Percentiles rank a stretch among this genome's conserved stretches.
Evolutionary conservation across 2,113 vertebrate species (phyloP).

Genomic region (Chrysochloris asiatica): DNA sequence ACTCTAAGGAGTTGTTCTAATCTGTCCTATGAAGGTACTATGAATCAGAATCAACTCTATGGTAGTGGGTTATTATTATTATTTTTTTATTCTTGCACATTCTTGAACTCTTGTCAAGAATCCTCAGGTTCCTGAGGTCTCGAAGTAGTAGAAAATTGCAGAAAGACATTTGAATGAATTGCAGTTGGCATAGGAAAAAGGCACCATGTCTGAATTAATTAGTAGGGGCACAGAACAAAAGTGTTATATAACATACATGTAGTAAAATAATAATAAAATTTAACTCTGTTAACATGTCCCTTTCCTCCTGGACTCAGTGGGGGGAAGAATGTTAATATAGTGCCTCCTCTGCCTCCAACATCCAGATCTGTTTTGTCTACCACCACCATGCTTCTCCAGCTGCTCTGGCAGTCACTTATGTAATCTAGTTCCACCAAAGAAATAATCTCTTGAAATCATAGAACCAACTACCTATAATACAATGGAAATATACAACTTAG

Average conservation of each 20-base stretch:
- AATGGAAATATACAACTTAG: not conserved
- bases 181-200: not conserved
- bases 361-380: too few species aligned
- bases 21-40: too few species aligned
- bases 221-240: not conserved
- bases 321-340: not conserved
- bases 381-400: not conserved
- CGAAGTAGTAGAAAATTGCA: not conserved
- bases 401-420: not conserved
- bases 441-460: not conserved
- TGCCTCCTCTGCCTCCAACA: accelerated
- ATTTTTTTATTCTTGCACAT: too few species aligned
- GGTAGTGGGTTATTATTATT: too few species aligned
- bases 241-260: not conserved
- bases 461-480: not conserved
- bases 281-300: not conserved
- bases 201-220: not conserved
- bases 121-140: not conserved
- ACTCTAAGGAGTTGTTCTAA: too few species aligned
- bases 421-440: not conserved
- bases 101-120: too few species aligned
- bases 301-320: conserved; percentile 12
- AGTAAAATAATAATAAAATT: not conserved
- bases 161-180: not conserved
- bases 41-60: too few species aligned